Evolutionary conservation across 1,140 invertebrate species (phyloP).

Genomic region (Pseudomyrmex pallidus): DNA sequence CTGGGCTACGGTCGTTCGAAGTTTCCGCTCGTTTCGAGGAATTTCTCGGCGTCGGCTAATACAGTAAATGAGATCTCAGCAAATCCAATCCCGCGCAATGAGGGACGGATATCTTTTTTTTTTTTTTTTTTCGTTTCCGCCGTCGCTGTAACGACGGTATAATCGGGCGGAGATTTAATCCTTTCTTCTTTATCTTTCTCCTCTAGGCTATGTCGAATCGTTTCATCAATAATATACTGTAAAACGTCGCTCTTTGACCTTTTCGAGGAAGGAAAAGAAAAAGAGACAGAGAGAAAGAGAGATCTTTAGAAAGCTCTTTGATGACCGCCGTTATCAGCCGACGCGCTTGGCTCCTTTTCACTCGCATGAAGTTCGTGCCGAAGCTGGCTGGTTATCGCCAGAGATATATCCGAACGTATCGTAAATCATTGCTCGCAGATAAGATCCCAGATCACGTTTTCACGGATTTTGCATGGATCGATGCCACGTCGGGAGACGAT

Average conservation of each 20-base stretch:
- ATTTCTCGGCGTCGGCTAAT: constrained; percentile 28
- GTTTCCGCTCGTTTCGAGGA: constrained; percentile 25
- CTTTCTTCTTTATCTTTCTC: neutral
- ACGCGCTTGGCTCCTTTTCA: constrained; percentile 58
- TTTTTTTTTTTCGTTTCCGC: constrained; percentile 48
- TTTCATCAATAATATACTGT: constrained; percentile 66
- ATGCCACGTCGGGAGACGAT: constrained; percentile 42
- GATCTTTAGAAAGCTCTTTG: constrained; percentile 63
- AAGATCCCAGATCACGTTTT: constrained; percentile 72
- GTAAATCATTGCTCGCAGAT: constrained; percentile 68
- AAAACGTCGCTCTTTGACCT: constrained; percentile 64
- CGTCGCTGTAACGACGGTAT: constrained; percentile 23
- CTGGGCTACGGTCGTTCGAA: neutral
- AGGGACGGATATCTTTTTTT: constrained; percentile 31
- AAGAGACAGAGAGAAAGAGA: no score
- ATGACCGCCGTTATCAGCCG: constrained; percentile 66
- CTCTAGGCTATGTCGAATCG: neutral
- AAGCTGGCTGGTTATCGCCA: constrained; percentile 56
- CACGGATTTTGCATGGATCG: constrained; percentile 60
- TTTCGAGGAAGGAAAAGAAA: constrained; percentile 8
- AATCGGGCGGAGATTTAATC: constrained; percentile 49
- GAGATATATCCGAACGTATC: constrained; percentile 47
- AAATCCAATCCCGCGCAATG: constrained; percentile 45
- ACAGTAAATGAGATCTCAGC: constrained; percentile 41
- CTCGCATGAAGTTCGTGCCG: constrained; percentile 22